Conservation (phyloP, 2,113 vertebrate species). For the Neodontobutis hainanensis region DNA sequence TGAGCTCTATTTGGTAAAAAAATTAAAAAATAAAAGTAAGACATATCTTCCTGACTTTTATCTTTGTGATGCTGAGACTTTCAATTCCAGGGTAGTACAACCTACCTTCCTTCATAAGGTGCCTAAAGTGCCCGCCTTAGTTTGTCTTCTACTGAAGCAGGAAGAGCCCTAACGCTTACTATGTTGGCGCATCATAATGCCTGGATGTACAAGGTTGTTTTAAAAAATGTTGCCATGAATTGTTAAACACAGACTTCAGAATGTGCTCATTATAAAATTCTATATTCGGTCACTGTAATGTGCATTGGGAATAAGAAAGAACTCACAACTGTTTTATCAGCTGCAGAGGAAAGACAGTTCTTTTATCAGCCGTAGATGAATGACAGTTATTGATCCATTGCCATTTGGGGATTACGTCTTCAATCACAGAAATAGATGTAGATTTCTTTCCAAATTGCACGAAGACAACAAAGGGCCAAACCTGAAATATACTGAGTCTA, state of each 20-base stretch:
- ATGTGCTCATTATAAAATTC: slow-evolving; percentile 7
- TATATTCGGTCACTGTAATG: not conserved
- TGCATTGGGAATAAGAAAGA: not conserved
- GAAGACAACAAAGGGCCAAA: not conserved
- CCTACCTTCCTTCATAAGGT: too few species aligned
- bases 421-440: slow-evolving; percentile 1
- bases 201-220: not conserved
- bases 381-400: slow-evolving; percentile 1
- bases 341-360: slow-evolving; percentile 12
- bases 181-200: too few species aligned
- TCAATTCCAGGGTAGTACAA: too few species aligned
- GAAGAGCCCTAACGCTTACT: too few species aligned
- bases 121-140: too few species aligned
- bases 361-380: slow-evolving; percentile 9
- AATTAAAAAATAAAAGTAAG: too few species aligned
- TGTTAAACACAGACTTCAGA: not conserved
- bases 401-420: slow-evolving; percentile 2
- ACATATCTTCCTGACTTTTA: too few species aligned
- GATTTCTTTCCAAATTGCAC: not conserved
- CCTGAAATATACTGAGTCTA: not conserved
- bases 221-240: not conserved
- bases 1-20: too few species aligned
- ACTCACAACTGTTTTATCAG: slow-evolving; percentile 9
- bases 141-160: too few species aligned
- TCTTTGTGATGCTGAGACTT: too few species aligned